Conservation (phyloP, 1,140 invertebrate species). For the Drosophila pandora region DNA sequence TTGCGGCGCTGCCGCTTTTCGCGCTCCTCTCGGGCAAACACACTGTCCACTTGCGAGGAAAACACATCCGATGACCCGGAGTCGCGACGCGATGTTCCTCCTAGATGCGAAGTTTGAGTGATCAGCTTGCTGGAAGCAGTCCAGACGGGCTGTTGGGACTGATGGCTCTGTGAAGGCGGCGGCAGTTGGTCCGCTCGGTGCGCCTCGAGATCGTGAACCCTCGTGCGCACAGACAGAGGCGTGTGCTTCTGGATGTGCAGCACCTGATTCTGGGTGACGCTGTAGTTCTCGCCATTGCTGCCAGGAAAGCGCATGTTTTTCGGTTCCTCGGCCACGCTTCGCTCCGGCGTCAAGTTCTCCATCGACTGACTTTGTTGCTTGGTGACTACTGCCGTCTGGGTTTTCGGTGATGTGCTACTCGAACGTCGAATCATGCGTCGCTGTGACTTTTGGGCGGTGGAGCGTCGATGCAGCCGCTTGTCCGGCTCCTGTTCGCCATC, state of each 20-base stretch:
- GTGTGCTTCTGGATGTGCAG: constrained; percentile 88
- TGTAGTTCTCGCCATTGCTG: constrained; percentile 92
- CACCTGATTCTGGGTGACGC: constrained; percentile 94
- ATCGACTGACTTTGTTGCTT: constrained; percentile 85
- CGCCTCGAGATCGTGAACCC: constrained; percentile 78
- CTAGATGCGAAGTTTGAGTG: constrained; percentile 70
- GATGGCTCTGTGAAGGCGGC: constrained; percentile 12
- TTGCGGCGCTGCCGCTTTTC: constrained; percentile 72
- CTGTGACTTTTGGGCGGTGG: constrained; percentile 61
- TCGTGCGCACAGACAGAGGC: constrained; percentile 76
- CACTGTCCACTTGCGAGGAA: constrained; percentile 88
- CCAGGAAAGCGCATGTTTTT: constrained; percentile 92
- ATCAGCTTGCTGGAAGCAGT: constrained; percentile 84
- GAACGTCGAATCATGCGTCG: constrained; percentile 76
- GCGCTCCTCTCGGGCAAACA: constrained; percentile 88
- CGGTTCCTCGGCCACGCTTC: constrained; percentile 84
- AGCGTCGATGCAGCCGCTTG: constrained; percentile 71
- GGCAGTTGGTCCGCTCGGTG: constrained; percentile 55
- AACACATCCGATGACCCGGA: constrained; percentile 86
- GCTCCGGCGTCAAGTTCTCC: constrained; percentile 86
- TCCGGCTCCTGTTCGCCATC: constrained; percentile 28
- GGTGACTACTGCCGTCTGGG: constrained; percentile 74
- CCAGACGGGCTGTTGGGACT: constrained; percentile 84
- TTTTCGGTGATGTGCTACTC: constrained; percentile 80
- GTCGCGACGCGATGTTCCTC: constrained; percentile 34